Percentiles rank a stretch among this genome's conserved stretches.
Conservation (phyloP, 30 jellyfish, hydroid and myxozoan genomes). For the Catostylus mosaicus region DNA sequence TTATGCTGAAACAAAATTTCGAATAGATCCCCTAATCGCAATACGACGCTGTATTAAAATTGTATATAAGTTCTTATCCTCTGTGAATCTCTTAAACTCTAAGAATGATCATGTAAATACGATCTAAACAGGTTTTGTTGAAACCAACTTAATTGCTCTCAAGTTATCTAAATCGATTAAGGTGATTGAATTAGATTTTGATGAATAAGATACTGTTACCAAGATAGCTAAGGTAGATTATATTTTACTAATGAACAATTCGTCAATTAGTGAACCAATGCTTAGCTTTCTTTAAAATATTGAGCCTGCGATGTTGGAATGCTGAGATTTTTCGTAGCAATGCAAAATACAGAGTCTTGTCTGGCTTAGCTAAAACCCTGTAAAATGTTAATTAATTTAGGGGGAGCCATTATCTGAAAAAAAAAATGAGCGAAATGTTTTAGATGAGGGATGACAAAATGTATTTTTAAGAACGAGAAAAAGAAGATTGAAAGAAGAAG, state of each 20-base stretch:
- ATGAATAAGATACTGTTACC: constrained; percentile 1
- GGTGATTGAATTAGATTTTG: background rate
- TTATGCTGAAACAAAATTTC: background rate
- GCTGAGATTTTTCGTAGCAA: too few species aligned
- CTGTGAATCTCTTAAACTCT: background rate
- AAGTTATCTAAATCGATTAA: background rate
- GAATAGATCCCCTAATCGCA: background rate
- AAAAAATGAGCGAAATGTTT: too few species aligned
- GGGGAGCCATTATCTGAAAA: too few species aligned
- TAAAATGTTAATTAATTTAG: too few species aligned
- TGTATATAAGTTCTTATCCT: background rate
- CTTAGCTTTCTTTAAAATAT: too few species aligned
- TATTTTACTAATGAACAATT: background rate
- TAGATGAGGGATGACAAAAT: too few species aligned
- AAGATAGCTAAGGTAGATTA: background rate
- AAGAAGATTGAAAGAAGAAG: too few species aligned
- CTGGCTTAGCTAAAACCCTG: too few species aligned
- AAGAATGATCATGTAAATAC: background rate
- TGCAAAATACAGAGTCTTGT: too few species aligned
- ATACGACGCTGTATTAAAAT: background rate
- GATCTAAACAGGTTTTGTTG: background rate
- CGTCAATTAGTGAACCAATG: background rate
- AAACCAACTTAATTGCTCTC: background rate
- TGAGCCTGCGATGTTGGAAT: too few species aligned
- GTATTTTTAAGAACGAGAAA: too few species aligned